Conservation (phyloP, 2,888 invertebrate genomes). For the Ophion costatus region DNA sequence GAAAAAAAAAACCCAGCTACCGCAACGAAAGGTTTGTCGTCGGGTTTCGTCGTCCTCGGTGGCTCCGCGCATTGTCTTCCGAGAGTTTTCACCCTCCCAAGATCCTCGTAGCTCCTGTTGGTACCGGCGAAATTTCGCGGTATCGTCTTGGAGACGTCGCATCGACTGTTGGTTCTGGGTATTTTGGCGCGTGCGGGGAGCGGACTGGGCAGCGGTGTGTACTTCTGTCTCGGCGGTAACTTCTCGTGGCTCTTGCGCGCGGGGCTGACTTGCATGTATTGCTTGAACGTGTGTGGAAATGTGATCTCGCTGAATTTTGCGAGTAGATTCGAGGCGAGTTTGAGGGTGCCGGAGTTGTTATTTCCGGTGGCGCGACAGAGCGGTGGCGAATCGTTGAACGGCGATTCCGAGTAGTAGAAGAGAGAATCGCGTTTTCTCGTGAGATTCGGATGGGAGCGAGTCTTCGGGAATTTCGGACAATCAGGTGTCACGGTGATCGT, state of each 20-base stretch:
- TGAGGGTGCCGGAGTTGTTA: conserved; percentile 42
- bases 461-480: conserved; percentile 69
- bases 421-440: conserved; percentile 65
- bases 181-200: conserved; percentile 74
- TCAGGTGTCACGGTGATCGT: conserved; percentile 51
- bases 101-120: conserved; percentile 1
- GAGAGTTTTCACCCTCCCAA: conserved; percentile 34
- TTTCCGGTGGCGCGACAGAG: conserved; percentile 41
- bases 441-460: conserved; percentile 74
- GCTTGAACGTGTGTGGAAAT: conserved; percentile 75
- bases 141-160: conserved; percentile 14
- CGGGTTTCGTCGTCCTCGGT: conserved; percentile 47
- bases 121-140: neutral
- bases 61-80: conserved; percentile 22
- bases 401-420: conserved; percentile 51
- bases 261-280: conserved; percentile 72
- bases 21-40: conserved; percentile 74
- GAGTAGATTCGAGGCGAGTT: conserved; percentile 62
- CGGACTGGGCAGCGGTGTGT: conserved; percentile 70
- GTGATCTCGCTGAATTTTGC: conserved; percentile 76
- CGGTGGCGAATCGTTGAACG: conserved; percentile 51
- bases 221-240: conserved; percentile 70
- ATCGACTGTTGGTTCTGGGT: conserved; percentile 60
- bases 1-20: conserved; percentile 69
- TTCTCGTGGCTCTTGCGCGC: conserved; percentile 61